A percentile compares a stretch with the other conserved stretches of the same genome.
These are phyloP conservation scores for Pseudococcus viburni DNA, from an alignment of 2,888 invertebrate species.

Conservation along the genomic window DNA sequence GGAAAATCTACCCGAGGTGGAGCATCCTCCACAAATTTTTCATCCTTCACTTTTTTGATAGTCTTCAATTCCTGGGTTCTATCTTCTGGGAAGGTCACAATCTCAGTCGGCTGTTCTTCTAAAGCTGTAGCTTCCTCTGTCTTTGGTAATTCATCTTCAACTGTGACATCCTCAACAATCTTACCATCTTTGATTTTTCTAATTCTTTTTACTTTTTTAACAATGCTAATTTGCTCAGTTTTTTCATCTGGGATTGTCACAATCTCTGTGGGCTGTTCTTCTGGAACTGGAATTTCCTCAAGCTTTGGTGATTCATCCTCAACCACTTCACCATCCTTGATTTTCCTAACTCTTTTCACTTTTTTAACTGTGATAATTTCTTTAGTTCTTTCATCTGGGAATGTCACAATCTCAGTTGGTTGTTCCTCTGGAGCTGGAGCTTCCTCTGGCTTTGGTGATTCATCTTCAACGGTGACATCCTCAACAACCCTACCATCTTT, in stretches of 20 bases:
- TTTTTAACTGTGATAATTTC: no score
- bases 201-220: not conserved
- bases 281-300: not conserved
- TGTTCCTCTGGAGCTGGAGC: no score
- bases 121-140: not conserved
- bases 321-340: slow-evolving; percentile 56
- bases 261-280: not conserved
- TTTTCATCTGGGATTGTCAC: slow-evolving; percentile 47
- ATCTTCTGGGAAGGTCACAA: no score
- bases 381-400: no score
- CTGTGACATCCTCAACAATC: not conserved
- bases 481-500: no score
- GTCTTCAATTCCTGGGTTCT: no score
- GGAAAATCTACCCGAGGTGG: no score
- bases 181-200: slow-evolving; percentile 19
- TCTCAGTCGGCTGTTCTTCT: not conserved
- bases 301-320: slow-evolving; percentile 55
- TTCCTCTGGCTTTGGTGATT: no score
- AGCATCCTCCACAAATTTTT: no score
- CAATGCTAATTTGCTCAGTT: not conserved
- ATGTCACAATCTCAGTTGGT: no score
- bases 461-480: no score
- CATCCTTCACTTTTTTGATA: no score
- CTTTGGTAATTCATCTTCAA: not conserved
- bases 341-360: not conserved